phyloP scores from a whole-genome alignment of 2,113 vertebrate species.

The Hippocampus guttulatus region DNA sequence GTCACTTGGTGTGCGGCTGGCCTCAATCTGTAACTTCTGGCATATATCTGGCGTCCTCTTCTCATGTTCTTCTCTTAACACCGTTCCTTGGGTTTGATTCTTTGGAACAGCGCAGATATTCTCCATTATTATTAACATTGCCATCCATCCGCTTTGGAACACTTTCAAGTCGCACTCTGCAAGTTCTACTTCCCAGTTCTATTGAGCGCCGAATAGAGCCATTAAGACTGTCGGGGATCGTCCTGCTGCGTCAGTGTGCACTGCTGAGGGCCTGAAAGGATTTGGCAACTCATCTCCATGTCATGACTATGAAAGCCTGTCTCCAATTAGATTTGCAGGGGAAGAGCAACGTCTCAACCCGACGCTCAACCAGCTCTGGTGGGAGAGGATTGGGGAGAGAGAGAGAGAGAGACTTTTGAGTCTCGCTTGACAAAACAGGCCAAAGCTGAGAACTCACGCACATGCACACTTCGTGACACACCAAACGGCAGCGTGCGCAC shows the following conservation, averaged over 20 bases:
- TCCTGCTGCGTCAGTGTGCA: slow-evolving; percentile 30
- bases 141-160: background rate
- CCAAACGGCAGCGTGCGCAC: slow-evolving; percentile 32
- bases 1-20: no score
- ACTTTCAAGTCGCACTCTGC: background rate
- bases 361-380: slow-evolving; percentile 57
- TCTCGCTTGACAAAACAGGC: slow-evolving; percentile 49
- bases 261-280: slow-evolving; percentile 53
- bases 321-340: slow-evolving; percentile 67
- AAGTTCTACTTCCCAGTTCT: background rate
- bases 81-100: background rate
- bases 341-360: slow-evolving; percentile 56
- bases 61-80: background rate
- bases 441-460: slow-evolving; percentile 45
- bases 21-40: no score
- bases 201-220: slow-evolving; percentile 6
- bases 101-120: background rate
- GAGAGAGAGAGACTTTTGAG: slow-evolving; percentile 11
- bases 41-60: no score
- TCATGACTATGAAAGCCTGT: slow-evolving; percentile 65
- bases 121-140: background rate
- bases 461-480: slow-evolving; percentile 14
- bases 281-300: slow-evolving; percentile 69
- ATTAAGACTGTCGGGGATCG: slow-evolving; percentile 24
- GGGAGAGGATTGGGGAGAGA: slow-evolving; percentile 47